A percentile compares a stretch with the other conserved stretches of the same genome.
phyloP scores from a whole-genome alignment of 2,113 vertebrate species.

The Peromyscus maniculatus region DNA sequence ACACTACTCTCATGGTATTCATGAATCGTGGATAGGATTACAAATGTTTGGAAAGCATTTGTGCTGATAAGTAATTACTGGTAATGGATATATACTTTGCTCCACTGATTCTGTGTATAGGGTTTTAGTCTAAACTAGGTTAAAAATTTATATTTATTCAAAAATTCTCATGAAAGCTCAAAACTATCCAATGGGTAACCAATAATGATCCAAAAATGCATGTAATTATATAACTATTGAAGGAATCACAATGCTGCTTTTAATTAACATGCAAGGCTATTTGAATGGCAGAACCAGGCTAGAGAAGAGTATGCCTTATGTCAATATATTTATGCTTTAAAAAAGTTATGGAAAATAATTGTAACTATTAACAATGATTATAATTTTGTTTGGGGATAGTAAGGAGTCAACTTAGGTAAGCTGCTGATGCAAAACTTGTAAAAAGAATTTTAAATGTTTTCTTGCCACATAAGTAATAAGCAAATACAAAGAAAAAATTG shows the following conservation, averaged over 20 bases:
- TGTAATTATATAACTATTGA: not conserved
- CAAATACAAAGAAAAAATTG: not conserved
- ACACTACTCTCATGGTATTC: not conserved
- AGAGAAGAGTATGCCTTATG: not conserved
- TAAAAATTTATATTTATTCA: not conserved
- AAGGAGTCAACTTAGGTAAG: not conserved
- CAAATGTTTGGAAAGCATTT: constrained; percentile 2
- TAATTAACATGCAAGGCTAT: constrained; percentile 2
- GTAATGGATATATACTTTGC: not conserved
- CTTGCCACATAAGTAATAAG: not conserved
- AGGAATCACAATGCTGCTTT: not conserved
- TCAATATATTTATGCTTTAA: not conserved
- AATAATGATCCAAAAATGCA: not conserved
- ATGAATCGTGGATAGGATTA: not conserved
- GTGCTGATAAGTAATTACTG: not conserved
- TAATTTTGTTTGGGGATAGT: not conserved
- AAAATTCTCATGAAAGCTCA: not conserved
- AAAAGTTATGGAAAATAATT: not conserved
- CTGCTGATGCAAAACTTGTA: not conserved
- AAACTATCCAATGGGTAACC: not conserved
- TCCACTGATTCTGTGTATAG: not conserved
- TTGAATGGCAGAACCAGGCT: not conserved
- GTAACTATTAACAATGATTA: not conserved
- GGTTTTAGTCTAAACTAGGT: constrained; percentile 22
- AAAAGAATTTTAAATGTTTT: constrained; percentile 16